Evolutionary conservation across 2,797 vertebrate species (phyloP).

Genomic region (Craterocephalus amniculus): DNA sequence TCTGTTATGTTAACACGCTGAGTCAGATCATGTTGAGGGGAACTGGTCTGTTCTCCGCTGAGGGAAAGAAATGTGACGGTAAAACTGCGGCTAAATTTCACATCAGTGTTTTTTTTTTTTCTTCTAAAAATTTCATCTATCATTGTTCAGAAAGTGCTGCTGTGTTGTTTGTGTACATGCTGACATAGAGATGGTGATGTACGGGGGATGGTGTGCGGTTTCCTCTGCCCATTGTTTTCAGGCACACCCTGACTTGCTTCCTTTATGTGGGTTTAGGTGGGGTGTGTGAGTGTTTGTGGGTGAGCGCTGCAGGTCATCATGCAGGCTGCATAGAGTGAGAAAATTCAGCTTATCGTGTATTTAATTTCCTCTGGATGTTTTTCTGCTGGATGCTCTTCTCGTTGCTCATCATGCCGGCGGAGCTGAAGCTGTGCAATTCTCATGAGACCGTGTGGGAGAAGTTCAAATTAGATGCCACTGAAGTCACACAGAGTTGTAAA

Average conservation of each 20-base stretch:
- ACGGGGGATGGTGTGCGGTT: constrained; percentile 69
- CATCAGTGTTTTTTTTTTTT: background rate
- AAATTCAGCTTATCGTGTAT: background rate
- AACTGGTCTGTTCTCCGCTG: background rate
- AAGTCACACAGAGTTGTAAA: constrained; percentile 42
- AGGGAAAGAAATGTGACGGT: background rate
- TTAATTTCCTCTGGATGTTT: background rate
- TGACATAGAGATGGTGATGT: constrained; percentile 49
- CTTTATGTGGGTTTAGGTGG: constrained; percentile 41
- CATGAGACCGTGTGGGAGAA: background rate
- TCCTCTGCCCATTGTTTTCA: constrained; percentile 62
- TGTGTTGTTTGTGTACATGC: constrained; percentile 40
- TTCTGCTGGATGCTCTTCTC: background rate
- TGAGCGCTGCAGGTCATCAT: constrained; percentile 16
- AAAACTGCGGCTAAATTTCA: background rate
- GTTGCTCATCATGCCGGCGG: background rate
- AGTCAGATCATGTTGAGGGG: background rate
- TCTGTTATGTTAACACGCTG: background rate
- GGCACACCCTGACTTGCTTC: constrained; percentile 70
- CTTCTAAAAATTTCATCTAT: background rate
- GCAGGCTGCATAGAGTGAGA: constrained; percentile 9
- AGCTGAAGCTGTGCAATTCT: background rate
- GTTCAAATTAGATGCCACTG: constrained; percentile 23
- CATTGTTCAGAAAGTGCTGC: constrained; percentile 8
- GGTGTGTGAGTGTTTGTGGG: constrained; percentile 19